Percentiles rank a stretch among this genome's conserved stretches.
Evolutionary conservation across 2,113 vertebrate genomes (phyloP).

Genomic region (Aplodontia rufa): DNA sequence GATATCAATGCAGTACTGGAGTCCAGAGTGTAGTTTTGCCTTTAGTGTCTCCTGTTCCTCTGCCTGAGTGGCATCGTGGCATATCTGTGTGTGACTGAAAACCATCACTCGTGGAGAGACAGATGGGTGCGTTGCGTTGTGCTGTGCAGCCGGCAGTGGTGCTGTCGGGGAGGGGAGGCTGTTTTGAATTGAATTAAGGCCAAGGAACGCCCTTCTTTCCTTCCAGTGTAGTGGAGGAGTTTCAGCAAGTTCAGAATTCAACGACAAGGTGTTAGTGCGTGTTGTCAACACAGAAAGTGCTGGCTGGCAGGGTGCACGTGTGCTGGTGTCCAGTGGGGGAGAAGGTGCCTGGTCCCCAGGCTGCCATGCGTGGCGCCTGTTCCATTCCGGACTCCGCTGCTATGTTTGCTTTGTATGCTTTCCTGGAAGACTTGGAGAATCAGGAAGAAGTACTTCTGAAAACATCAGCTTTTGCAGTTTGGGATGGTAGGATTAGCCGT

Average conservation of each 20-base stretch:
- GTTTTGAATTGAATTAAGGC: neutral
- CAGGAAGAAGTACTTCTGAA: neutral
- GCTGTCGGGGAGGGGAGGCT: neutral
- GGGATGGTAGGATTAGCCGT: neutral
- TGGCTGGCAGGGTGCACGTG: accelerated
- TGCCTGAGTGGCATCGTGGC: neutral
- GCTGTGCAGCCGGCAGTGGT: neutral
- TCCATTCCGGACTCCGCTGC: neutral
- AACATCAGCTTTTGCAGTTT: neutral
- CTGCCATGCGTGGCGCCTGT: accelerated
- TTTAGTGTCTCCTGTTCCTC: neutral
- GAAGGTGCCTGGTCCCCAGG: neutral
- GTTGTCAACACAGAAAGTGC: accelerated
- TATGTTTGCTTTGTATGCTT: neutral
- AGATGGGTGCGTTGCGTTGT: neutral
- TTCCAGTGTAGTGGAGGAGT: neutral
- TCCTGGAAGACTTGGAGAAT: neutral
- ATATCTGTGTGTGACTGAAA: neutral
- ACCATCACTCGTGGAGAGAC: neutral
- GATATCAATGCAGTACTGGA: neutral
- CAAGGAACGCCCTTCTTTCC: neutral
- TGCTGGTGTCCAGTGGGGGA: accelerated
- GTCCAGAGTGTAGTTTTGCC: neutral
- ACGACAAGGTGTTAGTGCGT: neutral
- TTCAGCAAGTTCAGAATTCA: neutral